Conservation (phyloP, 2,113 vertebrate species). For the Ivindomyrus marchei region DNA sequence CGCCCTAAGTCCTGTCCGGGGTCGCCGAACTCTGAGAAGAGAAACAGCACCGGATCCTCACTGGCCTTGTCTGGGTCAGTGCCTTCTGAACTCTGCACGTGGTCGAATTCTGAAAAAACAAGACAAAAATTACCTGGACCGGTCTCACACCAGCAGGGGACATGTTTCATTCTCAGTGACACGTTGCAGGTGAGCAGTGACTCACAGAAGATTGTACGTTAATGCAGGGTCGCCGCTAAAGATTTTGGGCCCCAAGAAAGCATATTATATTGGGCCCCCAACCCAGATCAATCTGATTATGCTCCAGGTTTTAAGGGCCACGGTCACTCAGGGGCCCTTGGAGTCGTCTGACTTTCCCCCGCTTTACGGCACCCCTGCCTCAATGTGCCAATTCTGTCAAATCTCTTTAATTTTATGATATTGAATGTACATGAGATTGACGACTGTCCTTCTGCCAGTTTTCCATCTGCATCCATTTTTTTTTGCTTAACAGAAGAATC, state of each 20-base stretch:
- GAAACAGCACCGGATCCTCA: constrained; percentile 95
- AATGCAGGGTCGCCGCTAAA: neutral
- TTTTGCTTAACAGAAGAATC: neutral
- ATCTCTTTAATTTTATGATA: neutral
- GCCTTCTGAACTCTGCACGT: constrained; percentile 77
- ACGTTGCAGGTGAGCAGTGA: constrained; percentile 33
- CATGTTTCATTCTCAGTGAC: neutral
- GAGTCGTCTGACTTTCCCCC: no score
- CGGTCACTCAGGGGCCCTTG: no score
- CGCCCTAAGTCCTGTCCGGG: constrained; percentile 75
- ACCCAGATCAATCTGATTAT: no score
- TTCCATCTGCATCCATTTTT: neutral
- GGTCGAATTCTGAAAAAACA: constrained; percentile 94
- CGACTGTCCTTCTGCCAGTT: neutral
- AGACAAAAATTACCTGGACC: constrained; percentile 61
- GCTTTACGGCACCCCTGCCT: no score
- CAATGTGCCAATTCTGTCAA: neutral
- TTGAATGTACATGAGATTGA: neutral
- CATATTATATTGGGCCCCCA: no score
- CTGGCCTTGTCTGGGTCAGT: constrained; percentile 91
- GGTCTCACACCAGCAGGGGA: constrained; percentile 31
- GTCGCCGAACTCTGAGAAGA: constrained; percentile 94
- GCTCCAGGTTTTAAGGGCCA: no score
- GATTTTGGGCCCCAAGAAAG: no score
- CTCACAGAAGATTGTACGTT: constrained; percentile 22